Evolutionary conservation across 2,113 vertebrate genomes (phyloP).

Genomic region (Alces alces): DNA sequence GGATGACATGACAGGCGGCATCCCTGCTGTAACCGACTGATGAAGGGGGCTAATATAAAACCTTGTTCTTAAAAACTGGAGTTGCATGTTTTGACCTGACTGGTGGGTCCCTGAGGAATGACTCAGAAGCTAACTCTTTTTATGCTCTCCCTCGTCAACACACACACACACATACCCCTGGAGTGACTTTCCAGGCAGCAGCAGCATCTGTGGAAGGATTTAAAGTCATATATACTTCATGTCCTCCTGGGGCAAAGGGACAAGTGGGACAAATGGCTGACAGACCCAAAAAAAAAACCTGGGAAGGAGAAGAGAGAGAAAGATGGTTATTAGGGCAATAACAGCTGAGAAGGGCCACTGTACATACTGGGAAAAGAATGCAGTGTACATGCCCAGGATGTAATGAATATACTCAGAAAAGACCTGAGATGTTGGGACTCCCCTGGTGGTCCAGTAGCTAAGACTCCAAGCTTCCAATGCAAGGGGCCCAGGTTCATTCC

Average conservation of each 20-base stretch:
- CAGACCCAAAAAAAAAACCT: not conserved
- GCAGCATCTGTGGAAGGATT: not conserved
- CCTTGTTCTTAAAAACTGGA: not conserved
- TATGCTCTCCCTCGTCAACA: not conserved
- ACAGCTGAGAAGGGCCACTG: not conserved
- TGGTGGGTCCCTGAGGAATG: not conserved
- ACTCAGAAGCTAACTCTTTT: not conserved
- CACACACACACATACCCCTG: not conserved
- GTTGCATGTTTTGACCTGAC: not conserved
- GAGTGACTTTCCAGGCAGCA: not conserved
- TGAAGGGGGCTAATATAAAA: not conserved
- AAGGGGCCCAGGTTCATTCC: not conserved
- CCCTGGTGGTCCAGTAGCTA: not conserved
- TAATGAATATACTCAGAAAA: not conserved
- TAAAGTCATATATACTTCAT: not conserved
- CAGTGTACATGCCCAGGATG: not conserved
- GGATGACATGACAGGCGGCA: not conserved
- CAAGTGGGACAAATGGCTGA: not conserved
- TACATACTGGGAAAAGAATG: not conserved
- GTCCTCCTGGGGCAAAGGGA: not conserved
- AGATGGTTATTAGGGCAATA: not conserved
- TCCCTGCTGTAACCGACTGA: not conserved
- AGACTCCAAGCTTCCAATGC: not conserved
- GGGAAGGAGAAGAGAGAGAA: not conserved
- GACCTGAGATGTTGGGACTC: not conserved